phyloP scores from a whole-genome alignment of 2,888 invertebrate species.

The Ochropleura leucogaster region DNA sequence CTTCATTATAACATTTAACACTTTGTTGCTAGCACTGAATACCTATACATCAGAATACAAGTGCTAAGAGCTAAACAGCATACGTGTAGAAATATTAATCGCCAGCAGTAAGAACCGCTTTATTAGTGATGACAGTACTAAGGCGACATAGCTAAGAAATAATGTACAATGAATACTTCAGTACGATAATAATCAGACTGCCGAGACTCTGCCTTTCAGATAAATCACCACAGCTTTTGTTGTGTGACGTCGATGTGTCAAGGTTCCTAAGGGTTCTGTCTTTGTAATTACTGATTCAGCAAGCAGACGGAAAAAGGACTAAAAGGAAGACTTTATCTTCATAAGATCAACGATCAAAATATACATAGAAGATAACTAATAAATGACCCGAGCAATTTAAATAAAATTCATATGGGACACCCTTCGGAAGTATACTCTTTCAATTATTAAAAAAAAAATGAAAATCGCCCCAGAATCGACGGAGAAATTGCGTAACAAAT shows the following conservation, averaged over 20 bases:
- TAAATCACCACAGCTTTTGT: background rate
- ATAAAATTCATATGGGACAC: no score
- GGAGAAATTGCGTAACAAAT: no score
- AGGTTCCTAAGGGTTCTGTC: background rate
- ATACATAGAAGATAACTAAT: no score
- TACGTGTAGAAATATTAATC: conserved; percentile 43
- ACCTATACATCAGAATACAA: conserved; percentile 12
- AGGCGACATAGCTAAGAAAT: conserved; percentile 27
- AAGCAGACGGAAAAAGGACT: background rate
- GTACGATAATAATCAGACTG: conserved; percentile 25
- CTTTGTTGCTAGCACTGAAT: conserved; percentile 12
- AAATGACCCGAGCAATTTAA: no score
- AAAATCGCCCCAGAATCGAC: no score
- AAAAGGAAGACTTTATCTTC: background rate
- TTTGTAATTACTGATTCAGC: background rate
- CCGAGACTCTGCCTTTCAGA: background rate
- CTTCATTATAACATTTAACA: background rate
- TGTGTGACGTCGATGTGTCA: conserved; percentile 12
- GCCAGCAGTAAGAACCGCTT: conserved; percentile 20
- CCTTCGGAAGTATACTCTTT: no score
- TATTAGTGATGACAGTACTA: conserved; percentile 40
- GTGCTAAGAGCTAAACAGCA: conserved; percentile 19
- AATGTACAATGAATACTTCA: conserved; percentile 46
- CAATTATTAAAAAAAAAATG: no score
- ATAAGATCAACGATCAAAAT: background rate